These are phyloP conservation scores for Drosophila asahinai DNA, from an alignment of 1,140 invertebrate species.

Conservation along the genomic window DNA sequence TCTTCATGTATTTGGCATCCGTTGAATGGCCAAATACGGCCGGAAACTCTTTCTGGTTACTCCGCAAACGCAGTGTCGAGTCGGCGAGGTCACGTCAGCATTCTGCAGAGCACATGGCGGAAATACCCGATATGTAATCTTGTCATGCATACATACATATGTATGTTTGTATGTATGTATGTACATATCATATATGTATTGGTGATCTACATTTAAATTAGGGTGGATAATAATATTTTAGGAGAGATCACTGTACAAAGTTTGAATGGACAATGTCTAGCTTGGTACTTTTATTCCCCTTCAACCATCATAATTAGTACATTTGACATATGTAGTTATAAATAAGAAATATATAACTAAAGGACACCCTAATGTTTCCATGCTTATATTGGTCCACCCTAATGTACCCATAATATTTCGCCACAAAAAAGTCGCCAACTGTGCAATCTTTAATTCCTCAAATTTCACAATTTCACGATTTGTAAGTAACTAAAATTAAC, in stretches of 20 bases:
- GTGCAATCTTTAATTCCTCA: background rate
- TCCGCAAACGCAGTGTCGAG: background rate
- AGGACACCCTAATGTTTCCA: background rate
- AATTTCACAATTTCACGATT: background rate
- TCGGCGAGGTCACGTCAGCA: conserved; percentile 34
- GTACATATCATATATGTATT: background rate
- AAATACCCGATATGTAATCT: conserved; percentile 21
- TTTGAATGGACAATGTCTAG: background rate
- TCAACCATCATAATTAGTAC: no score
- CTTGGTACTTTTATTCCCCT: no score
- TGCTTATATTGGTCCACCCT: background rate
- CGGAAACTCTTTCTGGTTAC: conserved; percentile 18
- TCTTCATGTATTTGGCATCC: conserved; percentile 1
- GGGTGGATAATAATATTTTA: no score
- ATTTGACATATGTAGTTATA: no score
- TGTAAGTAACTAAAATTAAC: no score
- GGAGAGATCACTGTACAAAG: no score
- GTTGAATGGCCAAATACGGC: conserved; percentile 4
- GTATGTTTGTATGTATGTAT: conserved; percentile 4
- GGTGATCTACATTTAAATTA: background rate
- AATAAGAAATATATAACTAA: no score
- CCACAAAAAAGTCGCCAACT: background rate
- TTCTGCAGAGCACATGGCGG: conserved; percentile 33
- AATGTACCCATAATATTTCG: background rate
- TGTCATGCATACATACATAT: conserved; percentile 5